Conservation (phyloP, 2,888 invertebrate genomes). For the Lasioglossum figueresi region DNA sequence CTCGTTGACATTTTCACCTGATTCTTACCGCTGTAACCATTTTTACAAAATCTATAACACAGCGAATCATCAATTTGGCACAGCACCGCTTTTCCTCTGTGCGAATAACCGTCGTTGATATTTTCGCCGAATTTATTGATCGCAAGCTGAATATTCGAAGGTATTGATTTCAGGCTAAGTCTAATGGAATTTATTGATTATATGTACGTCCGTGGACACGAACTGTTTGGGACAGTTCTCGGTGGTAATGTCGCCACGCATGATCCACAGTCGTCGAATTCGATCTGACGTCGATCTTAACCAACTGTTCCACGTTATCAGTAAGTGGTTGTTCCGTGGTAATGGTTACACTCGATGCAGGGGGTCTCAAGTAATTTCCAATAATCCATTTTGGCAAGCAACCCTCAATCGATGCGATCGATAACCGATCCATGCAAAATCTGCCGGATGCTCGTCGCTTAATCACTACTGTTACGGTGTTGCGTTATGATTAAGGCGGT, state of each 20-base stretch:
- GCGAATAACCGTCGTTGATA: neutral
- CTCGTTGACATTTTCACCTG: neutral
- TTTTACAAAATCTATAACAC: neutral
- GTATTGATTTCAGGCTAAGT: neutral
- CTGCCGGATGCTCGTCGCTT: conserved; percentile 28
- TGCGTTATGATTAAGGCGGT: neutral
- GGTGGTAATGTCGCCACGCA: neutral
- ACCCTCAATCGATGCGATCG: conserved; percentile 28
- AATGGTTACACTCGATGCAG: conserved; percentile 23
- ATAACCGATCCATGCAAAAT: conserved; percentile 40
- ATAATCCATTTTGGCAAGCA: conserved; percentile 56
- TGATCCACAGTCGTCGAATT: neutral
- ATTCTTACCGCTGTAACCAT: neutral
- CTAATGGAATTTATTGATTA: neutral
- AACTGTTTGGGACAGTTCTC: neutral
- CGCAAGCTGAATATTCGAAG: neutral
- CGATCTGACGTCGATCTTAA: conserved; percentile 8
- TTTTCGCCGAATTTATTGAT: neutral
- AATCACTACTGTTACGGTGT: conserved; percentile 3
- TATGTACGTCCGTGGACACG: neutral
- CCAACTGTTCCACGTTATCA: conserved; percentile 19
- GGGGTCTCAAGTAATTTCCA: conserved; percentile 52
- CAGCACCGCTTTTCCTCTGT: neutral
- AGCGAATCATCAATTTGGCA: neutral
- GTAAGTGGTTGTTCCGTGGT: conserved; percentile 32